Base-by-base conservation (phyloP, 2,113 vertebrate genomes). In the Grammomys dolichurus region DNA sequence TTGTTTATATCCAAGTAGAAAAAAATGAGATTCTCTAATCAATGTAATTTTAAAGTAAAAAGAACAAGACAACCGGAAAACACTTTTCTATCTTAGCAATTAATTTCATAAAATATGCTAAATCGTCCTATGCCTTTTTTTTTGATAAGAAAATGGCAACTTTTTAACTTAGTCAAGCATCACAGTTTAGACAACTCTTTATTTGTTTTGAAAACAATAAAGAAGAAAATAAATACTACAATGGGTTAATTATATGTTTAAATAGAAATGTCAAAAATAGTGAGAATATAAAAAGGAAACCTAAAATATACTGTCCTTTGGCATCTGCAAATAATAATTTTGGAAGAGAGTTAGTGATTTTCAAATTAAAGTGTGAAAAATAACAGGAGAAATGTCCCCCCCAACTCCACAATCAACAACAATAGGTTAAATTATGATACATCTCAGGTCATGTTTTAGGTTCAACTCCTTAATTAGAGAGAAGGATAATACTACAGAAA, bases 71-170 rank as follows among this genome's bases (percentile, higher is more conserved):
- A 93, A 69, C 6, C 84, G 13, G 1, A 78, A 92, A 92, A n/a
- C 2, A 69, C 26, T 93, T 94, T 54, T 10, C 17, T 19, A 36
- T 87, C 43, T 58, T 72, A 91, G 1, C 10, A 60, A 77, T 84
- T 46, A 33, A 78, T 81, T 72, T 89, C 26, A 54, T 73, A 24
- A 17, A 80, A 70, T 90, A 24, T 4, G 1, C 6, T 19, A 46
- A 63, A 16, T 46, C 0, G 5, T 67, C 22, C 5, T 81, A 26
- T 89, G 22, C 7, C 13, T 72, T 26, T 92, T n/a, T 20, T 89
- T 54, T 81, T 81, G 22, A 88, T 89, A 93, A 96, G 86, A 97
- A n/a, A 96, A 93, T 88, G 76, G 17, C 12, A 97, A 16, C 26
- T 94, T 46, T 96, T 4, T 1, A 95, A 95, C 26, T 92, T 82